phyloP scores from a whole-genome alignment of 2,113 vertebrate genomes.

The Laticauda colubrina region DNA sequence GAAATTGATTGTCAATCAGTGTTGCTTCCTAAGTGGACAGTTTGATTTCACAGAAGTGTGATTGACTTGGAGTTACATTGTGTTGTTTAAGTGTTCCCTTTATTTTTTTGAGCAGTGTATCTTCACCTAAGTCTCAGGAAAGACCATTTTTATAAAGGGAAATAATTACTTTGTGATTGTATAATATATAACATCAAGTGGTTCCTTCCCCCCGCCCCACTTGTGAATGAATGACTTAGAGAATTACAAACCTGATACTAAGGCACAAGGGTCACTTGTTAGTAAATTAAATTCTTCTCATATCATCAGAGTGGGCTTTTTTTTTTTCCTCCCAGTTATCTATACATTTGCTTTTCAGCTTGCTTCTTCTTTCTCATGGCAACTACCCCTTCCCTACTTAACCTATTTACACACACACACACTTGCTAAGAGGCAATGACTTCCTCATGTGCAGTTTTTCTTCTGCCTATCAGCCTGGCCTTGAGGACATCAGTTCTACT shows the following conservation, averaged over 20 bases:
- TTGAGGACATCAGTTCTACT: not conserved
- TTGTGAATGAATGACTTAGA: not conserved
- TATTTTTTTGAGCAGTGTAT: not conserved
- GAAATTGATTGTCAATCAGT: too few species aligned
- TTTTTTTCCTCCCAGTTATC: not conserved
- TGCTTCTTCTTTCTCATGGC: not conserved
- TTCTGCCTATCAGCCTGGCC: not conserved
- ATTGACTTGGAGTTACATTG: too few species aligned
- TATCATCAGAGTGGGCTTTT: not conserved
- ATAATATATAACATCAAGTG: not conserved
- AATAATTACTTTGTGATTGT: not conserved
- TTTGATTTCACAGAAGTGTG: too few species aligned
- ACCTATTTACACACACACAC: not conserved
- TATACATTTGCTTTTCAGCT: not conserved
- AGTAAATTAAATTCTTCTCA: not conserved
- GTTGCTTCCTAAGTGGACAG: too few species aligned
- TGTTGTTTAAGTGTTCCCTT: too few species aligned
- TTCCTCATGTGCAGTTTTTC: not conserved
- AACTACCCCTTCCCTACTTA: not conserved
- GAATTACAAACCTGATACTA: not conserved
- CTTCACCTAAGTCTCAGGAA: not conserved
- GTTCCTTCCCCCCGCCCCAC: too few species aligned
- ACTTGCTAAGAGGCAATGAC: not conserved
- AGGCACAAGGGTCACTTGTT: not conserved
- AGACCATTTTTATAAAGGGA: not conserved